Base-by-base conservation (phyloP, 2,888 invertebrate genomes). In the Ochropleura leucogaster region DNA sequence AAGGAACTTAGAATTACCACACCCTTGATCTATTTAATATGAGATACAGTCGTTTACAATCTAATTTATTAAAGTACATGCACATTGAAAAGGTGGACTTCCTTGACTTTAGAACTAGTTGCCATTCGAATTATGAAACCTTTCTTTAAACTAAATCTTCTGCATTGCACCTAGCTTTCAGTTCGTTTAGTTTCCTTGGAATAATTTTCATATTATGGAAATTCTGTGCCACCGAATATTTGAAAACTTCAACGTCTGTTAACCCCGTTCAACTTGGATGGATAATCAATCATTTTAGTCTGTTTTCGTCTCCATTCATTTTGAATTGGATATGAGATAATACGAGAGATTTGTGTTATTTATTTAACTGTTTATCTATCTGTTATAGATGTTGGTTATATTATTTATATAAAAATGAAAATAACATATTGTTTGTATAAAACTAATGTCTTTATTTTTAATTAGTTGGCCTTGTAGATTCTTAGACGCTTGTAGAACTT, bases 161-260 rank as follows among this genome's bases (percentile, higher is more conserved):
- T 49, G 74, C 49, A 59, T 59, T 74, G 44, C 49, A 72, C 30
- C 12, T 49, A 59, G n/a, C 12, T n/a, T 44, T 74, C 72, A 60
- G 49, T 49, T 44, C 16, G 30, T 10, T 60, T 51, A 63, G 18
- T 10, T 73, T 47, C 44, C 46, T 14, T 20, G 10, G 46, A 75
- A 73, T 51, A 63, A 46, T 76, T 73, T 63, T 63, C 51, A 76
- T 46, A 63, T 63, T 73, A 76, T 53, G 64, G 20, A 53, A 73
- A 76, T 73, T 12, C 16, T 30, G 30, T 46, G n/a, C 14, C 46
- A 42, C 46, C 18, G 51, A 64, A 76, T 76, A 53, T 53, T 64
- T 76, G 53, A 76, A 53, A 75, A 62, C 63, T 76, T 63, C 4
- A 53, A 63, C 46, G 46, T 63, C 62, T 59, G 7, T 4, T 30